Conservation (phyloP, 2,113 vertebrate genomes). For the Tragelaphus scriptus region DNA sequence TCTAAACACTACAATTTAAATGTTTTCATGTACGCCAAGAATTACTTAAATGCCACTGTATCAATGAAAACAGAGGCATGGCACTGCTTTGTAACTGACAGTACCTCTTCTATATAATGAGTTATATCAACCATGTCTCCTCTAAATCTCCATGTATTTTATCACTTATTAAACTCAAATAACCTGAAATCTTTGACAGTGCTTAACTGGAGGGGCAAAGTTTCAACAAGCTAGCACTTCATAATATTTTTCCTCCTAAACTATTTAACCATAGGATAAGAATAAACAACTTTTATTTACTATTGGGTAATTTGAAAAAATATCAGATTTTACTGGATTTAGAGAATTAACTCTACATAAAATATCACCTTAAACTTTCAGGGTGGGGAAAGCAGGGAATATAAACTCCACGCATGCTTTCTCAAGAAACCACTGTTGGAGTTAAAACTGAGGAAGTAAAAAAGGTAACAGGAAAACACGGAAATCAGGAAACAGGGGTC, state of each 20-base stretch:
- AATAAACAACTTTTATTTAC: not conserved
- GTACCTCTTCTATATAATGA: not conserved
- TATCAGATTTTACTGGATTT: not conserved
- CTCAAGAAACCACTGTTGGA: not conserved
- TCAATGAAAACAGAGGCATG: conserved; percentile 16
- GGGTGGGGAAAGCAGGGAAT: rapidly evolving
- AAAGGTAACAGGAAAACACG: not conserved
- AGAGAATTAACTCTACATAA: not conserved
- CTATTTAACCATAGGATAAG: not conserved
- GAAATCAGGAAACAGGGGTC: not conserved
- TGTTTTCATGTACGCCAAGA: conserved; percentile 49
- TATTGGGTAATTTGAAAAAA: not conserved
- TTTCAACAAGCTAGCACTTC: not conserved
- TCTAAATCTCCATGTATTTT: not conserved
- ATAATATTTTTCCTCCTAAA: not conserved
- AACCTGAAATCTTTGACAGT: not conserved
- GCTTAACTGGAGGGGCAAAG: not conserved
- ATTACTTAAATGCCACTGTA: conserved; percentile 11
- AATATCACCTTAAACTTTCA: not conserved
- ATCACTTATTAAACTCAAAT: not conserved
- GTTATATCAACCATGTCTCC: not conserved
- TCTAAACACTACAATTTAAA: conserved; percentile 46
- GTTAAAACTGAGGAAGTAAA: not conserved
- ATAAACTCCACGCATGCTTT: not conserved
- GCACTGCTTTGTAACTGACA: not conserved